Base-by-base conservation (phyloP, 2,113 vertebrate species). In the Origma solitaria region DNA sequence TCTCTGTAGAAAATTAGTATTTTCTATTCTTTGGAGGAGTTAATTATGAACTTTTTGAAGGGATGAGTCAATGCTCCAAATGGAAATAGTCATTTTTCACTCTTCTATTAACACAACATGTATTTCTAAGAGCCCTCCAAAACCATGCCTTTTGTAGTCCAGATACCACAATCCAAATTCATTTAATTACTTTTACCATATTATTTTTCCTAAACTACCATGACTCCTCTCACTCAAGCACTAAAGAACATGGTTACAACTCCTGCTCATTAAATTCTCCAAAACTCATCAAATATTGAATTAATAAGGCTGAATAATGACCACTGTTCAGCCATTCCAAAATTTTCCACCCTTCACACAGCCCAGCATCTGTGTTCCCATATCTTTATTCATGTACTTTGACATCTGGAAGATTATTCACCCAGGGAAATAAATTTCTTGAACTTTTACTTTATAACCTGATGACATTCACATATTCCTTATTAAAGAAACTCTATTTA, bases 151-250 rank as follows among this genome's bases (percentile, higher is more conserved):
- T 92, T 88, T 86, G 78, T 76, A 96, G 51, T 86, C 58, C 54
- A 91, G 50, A 94, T 69, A 77, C 16, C 25, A 93, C 71, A 94
- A 85, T 78, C 49, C 44, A 73, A 72, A 91, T 92, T 49, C 85
- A 15, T 86, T 89, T 95, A 95, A 96, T 92, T 94, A 88, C 42
- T 92, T 90, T 82, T 93, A 87, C 51, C 35, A 25, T 92, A 68
- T 77, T 77, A 75, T 75, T 95, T 92, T 95, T 95, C 69, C 61
- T 94, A 85, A 35, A 28, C 38, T 93, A 62, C 51, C 54, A 61
- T 51, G 71, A 72, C 40, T 90, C n/a, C 69, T 87, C 83, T 82
- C 86, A 90, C 75, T 88, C 85, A 92, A 84, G 47, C 54, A 75
- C 71, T 82, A 90, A 81, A 90, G 72, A 93, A 86, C 47, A 75